These are phyloP conservation scores for Platerodrilus igneus DNA, from an alignment of 2,888 invertebrate genomes.

Conservation along the genomic window DNA sequence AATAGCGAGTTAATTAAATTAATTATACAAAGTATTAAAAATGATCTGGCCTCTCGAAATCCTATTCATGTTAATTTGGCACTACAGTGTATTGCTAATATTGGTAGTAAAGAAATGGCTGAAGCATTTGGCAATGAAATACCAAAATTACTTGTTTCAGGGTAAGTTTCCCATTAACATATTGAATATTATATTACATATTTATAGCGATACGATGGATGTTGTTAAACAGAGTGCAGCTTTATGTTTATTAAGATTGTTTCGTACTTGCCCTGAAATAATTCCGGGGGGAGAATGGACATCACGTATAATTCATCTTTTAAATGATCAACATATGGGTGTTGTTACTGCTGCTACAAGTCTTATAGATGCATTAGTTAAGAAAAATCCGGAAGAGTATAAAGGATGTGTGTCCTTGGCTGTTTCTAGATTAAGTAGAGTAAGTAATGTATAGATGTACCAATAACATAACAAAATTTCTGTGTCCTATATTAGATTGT, in stretches of 20 bases:
- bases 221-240: slow-evolving; percentile 99
- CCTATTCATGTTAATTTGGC: slow-evolving; percentile 98
- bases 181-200: slow-evolving; percentile 7
- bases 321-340: slow-evolving; percentile 99
- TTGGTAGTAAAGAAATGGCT: slow-evolving; percentile 99
- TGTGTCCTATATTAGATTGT: slow-evolving; percentile 66
- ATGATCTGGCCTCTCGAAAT: slow-evolving; percentile 93
- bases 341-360: slow-evolving; percentile 99
- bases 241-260: slow-evolving; percentile 86
- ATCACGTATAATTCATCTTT: slow-evolving; percentile 93
- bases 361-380: slow-evolving; percentile 95
- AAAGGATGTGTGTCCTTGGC: slow-evolving; percentile 98
- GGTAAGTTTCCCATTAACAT: slow-evolving; percentile 53
- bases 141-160: slow-evolving; percentile 96
- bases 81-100: slow-evolving; percentile 98
- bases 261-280: slow-evolving; percentile 93
- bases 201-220: slow-evolving; percentile 90
- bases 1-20: slow-evolving; percentile 98
- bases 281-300: slow-evolving; percentile 99
- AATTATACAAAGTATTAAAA: slow-evolving; percentile 98
- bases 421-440: slow-evolving; percentile 91
- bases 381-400: slow-evolving; percentile 98
- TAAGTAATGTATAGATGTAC: slow-evolving; percentile 46
- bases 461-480: slow-evolving; percentile 2
- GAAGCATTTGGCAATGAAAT: slow-evolving; percentile 98